Conservation (phyloP, 2,888 invertebrate species). For the Drosophila neonasuta region DNA sequence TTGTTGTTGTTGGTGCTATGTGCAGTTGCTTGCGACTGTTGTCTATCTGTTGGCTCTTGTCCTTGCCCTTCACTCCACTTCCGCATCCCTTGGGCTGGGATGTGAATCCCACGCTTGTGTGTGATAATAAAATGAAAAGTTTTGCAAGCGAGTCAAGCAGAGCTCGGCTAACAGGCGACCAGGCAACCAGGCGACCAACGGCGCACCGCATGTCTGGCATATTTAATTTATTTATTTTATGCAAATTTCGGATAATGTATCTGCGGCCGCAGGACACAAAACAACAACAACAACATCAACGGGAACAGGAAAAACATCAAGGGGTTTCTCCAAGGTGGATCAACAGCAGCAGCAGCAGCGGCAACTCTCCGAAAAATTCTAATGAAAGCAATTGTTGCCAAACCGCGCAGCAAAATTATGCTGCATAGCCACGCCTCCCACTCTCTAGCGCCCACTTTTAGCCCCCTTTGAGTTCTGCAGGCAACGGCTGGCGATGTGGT, state of each 20-base stretch:
- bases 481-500: conserved; percentile 64
- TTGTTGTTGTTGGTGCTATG: conserved; percentile 23
- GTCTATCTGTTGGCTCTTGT: conserved; percentile 21
- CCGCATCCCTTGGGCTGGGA: conserved; percentile 17
- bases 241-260: conserved; percentile 80
- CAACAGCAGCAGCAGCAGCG: conserved; percentile 30
- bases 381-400: conserved; percentile 79
- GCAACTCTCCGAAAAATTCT: conserved; percentile 60
- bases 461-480: neutral
- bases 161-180: conserved; percentile 18
- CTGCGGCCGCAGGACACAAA: conserved; percentile 77
- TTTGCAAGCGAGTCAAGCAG: conserved; percentile 49
- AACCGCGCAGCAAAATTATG: conserved; percentile 77
- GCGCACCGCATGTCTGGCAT: conserved; percentile 79
- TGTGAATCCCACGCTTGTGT: conserved; percentile 57
- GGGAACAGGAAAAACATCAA: conserved; percentile 47
- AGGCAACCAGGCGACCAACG: conserved; percentile 60
- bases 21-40: conserved; percentile 32
- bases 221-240: conserved; percentile 81
- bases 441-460: neutral
- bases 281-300: conserved; percentile 53
- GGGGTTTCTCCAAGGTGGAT: conserved; percentile 68
- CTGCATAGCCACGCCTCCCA: conserved; percentile 57
- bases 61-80: neutral
- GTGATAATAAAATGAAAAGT: conserved; percentile 77